Percentiles rank a stretch among this genome's conserved stretches.
Evolutionary conservation across 2,888 invertebrate genomes (phyloP).

Genomic region (Boloria euphrosyne): DNA sequence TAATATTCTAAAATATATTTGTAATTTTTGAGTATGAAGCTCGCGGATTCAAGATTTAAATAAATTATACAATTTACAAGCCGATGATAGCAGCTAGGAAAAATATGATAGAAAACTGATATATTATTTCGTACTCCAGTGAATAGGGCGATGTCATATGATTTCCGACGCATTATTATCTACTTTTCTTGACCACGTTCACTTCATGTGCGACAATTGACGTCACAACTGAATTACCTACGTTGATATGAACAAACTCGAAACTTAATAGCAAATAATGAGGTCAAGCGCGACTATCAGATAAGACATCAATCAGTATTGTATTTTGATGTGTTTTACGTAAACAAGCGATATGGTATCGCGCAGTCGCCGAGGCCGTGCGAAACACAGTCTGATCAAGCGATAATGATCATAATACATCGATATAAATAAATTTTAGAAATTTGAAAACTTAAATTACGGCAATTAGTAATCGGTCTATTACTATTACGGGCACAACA

Average conservation of each 20-base stretch:
- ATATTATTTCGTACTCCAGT: too few relatives aligned
- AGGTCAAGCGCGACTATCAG: slow-evolving; percentile 19
- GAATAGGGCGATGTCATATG: too few relatives aligned
- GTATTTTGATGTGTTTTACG: slow-evolving; percentile 40
- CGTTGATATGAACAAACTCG: slow-evolving; percentile 3
- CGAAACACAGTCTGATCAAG: slow-evolving; percentile 27
- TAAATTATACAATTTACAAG: too few relatives aligned
- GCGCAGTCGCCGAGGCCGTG: slow-evolving; percentile 24
- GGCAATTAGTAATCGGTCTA: too few relatives aligned
- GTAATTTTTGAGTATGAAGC: too few relatives aligned
- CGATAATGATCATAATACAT: background rate
- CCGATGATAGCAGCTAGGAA: too few relatives aligned
- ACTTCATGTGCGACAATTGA: too few relatives aligned
- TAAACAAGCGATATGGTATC: slow-evolving; percentile 34
- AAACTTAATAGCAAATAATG: slow-evolving; percentile 8
- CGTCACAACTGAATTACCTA: background rate
- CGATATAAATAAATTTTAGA: background rate
- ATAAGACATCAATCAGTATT: slow-evolving; percentile 32
- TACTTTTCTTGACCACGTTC: too few relatives aligned
- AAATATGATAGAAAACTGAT: too few relatives aligned
- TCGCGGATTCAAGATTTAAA: too few relatives aligned
- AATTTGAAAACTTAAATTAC: background rate
- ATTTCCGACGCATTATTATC: too few relatives aligned
- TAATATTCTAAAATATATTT: background rate
- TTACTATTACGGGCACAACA: too few relatives aligned